These are phyloP conservation scores for Scomberomorus guttatus DNA, from an alignment of 2,797 vertebrate genomes.

Conservation along the genomic window DNA sequence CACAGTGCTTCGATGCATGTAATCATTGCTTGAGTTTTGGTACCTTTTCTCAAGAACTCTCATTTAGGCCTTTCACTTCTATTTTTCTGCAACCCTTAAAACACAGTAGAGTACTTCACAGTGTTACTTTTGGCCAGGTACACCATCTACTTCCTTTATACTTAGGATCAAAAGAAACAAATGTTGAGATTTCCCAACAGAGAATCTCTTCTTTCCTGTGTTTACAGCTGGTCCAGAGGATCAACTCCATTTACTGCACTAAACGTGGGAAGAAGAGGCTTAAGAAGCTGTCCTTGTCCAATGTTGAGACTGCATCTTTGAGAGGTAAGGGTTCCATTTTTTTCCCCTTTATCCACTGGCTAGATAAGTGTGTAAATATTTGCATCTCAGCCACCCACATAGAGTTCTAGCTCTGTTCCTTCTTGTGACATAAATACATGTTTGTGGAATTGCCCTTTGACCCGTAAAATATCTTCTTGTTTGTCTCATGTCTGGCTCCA, in stretches of 20 bases:
- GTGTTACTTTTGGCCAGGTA: conserved; percentile 59
- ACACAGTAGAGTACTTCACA: conserved; percentile 28
- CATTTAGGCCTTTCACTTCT: conserved; percentile 45
- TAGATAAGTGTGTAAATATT: conserved; percentile 71
- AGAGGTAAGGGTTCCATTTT: conserved; percentile 87
- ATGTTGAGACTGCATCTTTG: conserved; percentile 93
- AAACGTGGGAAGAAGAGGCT: conserved; percentile 98
- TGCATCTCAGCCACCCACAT: conserved; percentile 56
- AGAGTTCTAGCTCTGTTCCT: conserved; percentile 34
- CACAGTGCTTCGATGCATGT: conserved; percentile 26
- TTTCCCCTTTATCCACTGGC: conserved; percentile 44
- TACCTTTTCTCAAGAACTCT: conserved; percentile 57
- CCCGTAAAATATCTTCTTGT: conserved; percentile 61
- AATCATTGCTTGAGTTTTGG: conserved; percentile 57
- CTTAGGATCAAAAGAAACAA: conserved; percentile 60
- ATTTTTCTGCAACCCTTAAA: conserved; percentile 45
- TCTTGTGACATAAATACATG: conserved; percentile 51
- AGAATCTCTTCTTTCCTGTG: conserved; percentile 59
- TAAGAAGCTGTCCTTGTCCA: conserved; percentile 96
- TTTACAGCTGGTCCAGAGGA: conserved; percentile 96
- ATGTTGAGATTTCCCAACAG: conserved; percentile 38
- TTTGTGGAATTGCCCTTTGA: conserved; percentile 66
- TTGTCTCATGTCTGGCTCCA: conserved; percentile 83
- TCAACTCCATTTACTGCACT: conserved; percentile 98
- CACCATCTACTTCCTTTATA: conserved; percentile 41